These are phyloP conservation scores for Stenopsyche tienmushanensis DNA, from an alignment of 1,140 invertebrate genomes.

Conservation along the genomic window DNA sequence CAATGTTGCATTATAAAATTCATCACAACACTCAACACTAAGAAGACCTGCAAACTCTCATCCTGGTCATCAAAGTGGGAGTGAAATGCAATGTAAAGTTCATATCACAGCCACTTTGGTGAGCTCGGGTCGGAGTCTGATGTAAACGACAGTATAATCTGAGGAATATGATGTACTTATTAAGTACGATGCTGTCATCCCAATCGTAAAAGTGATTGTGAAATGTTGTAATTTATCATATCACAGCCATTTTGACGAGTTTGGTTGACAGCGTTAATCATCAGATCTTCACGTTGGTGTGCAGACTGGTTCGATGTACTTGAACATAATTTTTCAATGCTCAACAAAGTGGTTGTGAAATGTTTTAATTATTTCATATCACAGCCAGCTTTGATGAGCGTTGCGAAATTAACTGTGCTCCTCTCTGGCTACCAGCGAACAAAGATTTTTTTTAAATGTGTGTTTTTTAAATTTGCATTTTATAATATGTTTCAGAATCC, in stretches of 20 bases:
- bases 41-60: conserved; percentile 47
- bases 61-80: conserved; percentile 69
- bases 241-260: conserved; percentile 89
- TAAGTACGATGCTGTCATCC: conserved; percentile 45
- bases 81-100: conserved; percentile 62
- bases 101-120: conserved; percentile 85
- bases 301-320: neutral
- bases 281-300: neutral
- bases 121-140: conserved; percentile 56
- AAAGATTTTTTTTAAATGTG: neutral
- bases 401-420: conserved; percentile 47
- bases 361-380: conserved; percentile 68
- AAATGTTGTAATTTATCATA: conserved; percentile 73
- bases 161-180: neutral
- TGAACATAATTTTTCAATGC: conserved; percentile 46
- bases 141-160: neutral
- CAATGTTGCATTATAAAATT: conserved; percentile 56
- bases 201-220: conserved; percentile 80
- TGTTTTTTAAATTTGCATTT: neutral
- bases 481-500: neutral
- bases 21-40: conserved; percentile 6
- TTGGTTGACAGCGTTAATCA: conserved; percentile 53
- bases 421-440: neutral
- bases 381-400: conserved; percentile 86
- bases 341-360: conserved; percentile 69